Conservation (phyloP, 2,113 vertebrate genomes). For the Lota lota region DNA sequence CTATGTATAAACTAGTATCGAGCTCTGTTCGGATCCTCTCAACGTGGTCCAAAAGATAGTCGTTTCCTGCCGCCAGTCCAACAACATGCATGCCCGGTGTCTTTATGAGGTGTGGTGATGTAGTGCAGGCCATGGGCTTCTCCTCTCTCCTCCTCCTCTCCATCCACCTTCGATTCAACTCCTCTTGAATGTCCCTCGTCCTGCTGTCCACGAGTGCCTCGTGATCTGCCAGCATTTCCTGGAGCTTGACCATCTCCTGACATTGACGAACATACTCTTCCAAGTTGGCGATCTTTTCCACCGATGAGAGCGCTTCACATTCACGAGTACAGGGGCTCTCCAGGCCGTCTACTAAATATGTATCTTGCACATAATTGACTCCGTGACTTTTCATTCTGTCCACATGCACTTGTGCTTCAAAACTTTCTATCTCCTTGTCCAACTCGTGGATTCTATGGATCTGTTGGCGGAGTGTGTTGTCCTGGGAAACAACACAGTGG, state of each 20-base stretch:
- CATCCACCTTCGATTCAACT: slow-evolving; percentile 91
- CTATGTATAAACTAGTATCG: slow-evolving; percentile 88
- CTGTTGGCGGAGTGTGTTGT: slow-evolving; percentile 92
- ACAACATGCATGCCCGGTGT: background rate
- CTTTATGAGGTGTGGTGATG: slow-evolving; percentile 5
- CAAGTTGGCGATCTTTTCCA: slow-evolving; percentile 56
- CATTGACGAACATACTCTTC: slow-evolving; percentile 73
- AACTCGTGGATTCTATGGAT: slow-evolving; percentile 85
- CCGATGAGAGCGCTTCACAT: slow-evolving; percentile 13
- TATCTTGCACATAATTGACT: slow-evolving; percentile 92
- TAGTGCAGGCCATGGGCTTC: background rate
- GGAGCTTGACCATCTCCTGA: slow-evolving; percentile 76
- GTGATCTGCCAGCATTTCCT: slow-evolving; percentile 81
- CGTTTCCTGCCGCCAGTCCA: slow-evolving; percentile 50
- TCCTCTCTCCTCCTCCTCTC: slow-evolving; percentile 80
- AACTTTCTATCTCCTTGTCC: slow-evolving; percentile 86
- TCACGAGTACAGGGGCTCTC: slow-evolving; percentile 27
- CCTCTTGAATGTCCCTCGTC: slow-evolving; percentile 83
- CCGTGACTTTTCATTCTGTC: slow-evolving; percentile 86
- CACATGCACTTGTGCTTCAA: slow-evolving; percentile 83
- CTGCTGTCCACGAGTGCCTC: slow-evolving; percentile 80
- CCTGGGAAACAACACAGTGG: slow-evolving; percentile 91
- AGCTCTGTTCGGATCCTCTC: slow-evolving; percentile 85
- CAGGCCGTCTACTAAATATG: slow-evolving; percentile 78
- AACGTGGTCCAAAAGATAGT: slow-evolving; percentile 75